Evolutionary conservation across 2,888 invertebrate genomes (phyloP).

Genomic region (Octonoba sinensis): DNA sequence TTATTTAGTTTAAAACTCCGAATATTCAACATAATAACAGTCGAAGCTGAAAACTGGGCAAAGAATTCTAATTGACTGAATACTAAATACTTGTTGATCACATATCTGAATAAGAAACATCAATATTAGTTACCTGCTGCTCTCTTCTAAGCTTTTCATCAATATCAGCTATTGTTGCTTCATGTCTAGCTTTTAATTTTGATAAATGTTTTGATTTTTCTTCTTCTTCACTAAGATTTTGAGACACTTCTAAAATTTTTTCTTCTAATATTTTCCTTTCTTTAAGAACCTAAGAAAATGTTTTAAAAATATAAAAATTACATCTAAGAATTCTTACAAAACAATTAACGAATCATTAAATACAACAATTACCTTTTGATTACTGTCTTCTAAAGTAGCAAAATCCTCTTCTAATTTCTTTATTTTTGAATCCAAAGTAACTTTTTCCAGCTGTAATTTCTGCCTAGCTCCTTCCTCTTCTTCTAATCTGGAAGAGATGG

Average conservation of each 20-base stretch:
- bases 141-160: conserved; percentile 94
- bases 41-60: too few species aligned
- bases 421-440: conserved; percentile 92
- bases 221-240: conserved; percentile 95
- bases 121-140: conserved; percentile 74
- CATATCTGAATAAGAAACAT: too few species aligned
- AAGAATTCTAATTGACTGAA: too few species aligned
- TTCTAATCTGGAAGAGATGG: conserved; percentile 77
- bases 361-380: conserved; percentile 78
- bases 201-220: conserved; percentile 95
- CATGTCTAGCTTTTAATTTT: conserved; percentile 95
- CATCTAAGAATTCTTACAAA: neutral
- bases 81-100: too few species aligned
- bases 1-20: too few species aligned
- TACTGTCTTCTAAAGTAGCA: conserved; percentile 88
- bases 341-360: neutral
- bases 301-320: conserved; percentile 4
- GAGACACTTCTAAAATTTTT: conserved; percentile 88
- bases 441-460: conserved; percentile 96
- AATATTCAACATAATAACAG: too few species aligned
- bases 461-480: conserved; percentile 97
- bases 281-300: conserved; percentile 77
- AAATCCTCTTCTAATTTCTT: conserved; percentile 96
- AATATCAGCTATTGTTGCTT: conserved; percentile 92
- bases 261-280: conserved; percentile 97